Percentiles rank a stretch among this genome's conserved stretches.
Evolutionary conservation across 2,113 vertebrate species (phyloP).

Genomic region (Macrotus californicus): DNA sequence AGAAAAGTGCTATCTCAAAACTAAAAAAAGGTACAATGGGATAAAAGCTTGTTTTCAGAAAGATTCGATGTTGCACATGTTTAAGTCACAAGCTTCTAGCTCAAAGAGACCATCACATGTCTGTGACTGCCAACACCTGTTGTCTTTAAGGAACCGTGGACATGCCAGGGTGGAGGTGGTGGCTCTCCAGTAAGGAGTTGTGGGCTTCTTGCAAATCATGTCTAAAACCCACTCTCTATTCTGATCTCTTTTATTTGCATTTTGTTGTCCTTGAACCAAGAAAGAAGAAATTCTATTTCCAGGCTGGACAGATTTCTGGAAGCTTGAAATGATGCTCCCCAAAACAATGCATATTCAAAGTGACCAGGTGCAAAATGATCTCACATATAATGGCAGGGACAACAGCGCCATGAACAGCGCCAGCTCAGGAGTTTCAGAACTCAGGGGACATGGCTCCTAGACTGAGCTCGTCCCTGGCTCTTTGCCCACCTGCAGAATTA

Average conservation of each 20-base stretch:
- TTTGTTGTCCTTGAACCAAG: constrained; percentile 25
- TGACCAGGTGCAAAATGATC: background rate
- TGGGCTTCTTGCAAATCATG: background rate
- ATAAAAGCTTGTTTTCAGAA: background rate
- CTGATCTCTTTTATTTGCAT: background rate
- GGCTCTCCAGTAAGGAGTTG: background rate
- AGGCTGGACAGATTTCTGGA: constrained; percentile 21
- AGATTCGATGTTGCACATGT: background rate
- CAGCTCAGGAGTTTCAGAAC: background rate
- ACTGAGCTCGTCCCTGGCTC: background rate
- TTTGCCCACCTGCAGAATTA: background rate
- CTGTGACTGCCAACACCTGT: background rate
- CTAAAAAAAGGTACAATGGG: background rate
- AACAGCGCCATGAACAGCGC: background rate
- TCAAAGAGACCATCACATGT: background rate
- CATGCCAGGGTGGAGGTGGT: background rate
- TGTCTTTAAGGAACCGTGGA: background rate
- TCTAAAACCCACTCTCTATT: constrained; percentile 28
- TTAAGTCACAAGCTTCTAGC: background rate
- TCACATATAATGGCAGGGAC: background rate
- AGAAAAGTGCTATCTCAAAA: background rate
- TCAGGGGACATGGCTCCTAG: background rate
- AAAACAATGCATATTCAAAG: background rate
- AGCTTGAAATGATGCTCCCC: background rate
- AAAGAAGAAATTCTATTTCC: background rate